Evolutionary conservation across 1,140 invertebrate genomes (phyloP), one percentile per base, ranked within the genome.

Genomic region (Plectrocnemia conspersa): DNA sequence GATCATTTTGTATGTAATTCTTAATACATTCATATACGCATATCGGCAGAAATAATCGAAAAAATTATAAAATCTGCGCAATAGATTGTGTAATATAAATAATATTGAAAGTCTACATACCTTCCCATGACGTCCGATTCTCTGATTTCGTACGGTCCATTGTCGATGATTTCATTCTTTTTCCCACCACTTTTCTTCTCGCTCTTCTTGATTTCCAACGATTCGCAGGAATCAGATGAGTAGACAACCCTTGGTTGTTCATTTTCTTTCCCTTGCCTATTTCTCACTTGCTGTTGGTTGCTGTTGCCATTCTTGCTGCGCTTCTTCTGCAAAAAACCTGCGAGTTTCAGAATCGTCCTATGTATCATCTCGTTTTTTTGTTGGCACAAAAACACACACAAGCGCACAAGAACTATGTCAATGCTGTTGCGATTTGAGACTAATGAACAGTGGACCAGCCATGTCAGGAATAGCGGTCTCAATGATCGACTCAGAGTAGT

Each of bases 61-160:
- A 22, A 46, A 27, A 27, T 10, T 15, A 29, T 32, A n/a, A 10
- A 33, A n/a, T 44, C 11, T 16, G 13, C 21, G 13, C n/a, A 11
- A 4, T 6, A 3, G 46, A 49, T 18, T 9, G n/a, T 6, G 9
- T 16, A 42, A 42, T 6, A 23, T 19, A 23, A 6, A 42, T 16
- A 45, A 45, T 3, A 45, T 45, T 45, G 5, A 4, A 42, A 42
- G 15, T 15, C 10, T 4, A 1, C 63, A 61, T 38, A 75, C 73
- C 78, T 70, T 50, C 78, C 78, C 72, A 75, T 76, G 18, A 77
- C 58, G 16, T 76, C 71, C 0, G 77, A 79, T 6, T 73, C 68
- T 32, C 67, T 75, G 11, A 79, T 65, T 53, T 75, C 70, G 57
- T 72, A 80, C 11, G 76, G 72, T 2, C 63, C 53, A 2, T 50